Percentiles rank a stretch among this genome's conserved stretches.
Conservation (phyloP, 1,140 invertebrate genomes). For the Diploscapter pachys region DNA sequence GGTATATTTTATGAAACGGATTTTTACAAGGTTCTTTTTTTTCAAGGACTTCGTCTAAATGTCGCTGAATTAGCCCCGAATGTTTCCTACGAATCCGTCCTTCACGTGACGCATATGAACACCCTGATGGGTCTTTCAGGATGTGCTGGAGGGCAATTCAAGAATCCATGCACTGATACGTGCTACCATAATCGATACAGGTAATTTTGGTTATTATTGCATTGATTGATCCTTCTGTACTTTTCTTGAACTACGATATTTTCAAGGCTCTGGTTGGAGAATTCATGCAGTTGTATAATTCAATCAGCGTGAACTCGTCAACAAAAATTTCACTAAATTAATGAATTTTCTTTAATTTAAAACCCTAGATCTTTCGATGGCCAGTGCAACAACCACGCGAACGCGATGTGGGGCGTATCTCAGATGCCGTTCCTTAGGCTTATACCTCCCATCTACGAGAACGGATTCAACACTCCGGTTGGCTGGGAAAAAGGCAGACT, state of each 20-base stretch:
- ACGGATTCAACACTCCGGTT: constrained; percentile 85
- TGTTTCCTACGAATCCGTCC: constrained; percentile 56
- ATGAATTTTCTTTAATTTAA: background rate
- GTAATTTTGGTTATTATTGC: background rate
- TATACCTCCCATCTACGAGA: constrained; percentile 86
- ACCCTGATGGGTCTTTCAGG: constrained; percentile 58
- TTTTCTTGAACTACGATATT: background rate
- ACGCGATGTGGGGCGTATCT: constrained; percentile 71
- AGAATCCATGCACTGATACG: constrained; percentile 53
- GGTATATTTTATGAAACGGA: constrained; percentile 14
- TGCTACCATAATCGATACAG: constrained; percentile 58
- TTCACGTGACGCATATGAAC: constrained; percentile 56
- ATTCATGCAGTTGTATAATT: no score
- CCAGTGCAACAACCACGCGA: constrained; percentile 57
- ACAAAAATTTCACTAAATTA: background rate
- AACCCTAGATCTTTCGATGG: constrained; percentile 46
- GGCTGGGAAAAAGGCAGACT: constrained; percentile 49
- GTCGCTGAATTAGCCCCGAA: constrained; percentile 46
- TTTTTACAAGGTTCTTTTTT: background rate
- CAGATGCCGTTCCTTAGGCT: constrained; percentile 80
- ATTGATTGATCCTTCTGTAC: background rate
- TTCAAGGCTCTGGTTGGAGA: no score
- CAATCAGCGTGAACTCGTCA: no score
- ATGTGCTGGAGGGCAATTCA: constrained; percentile 33
- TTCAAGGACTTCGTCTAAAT: constrained; percentile 40